Percentiles rank a stretch among this genome's conserved stretches.
Conservation (phyloP, 2,888 invertebrate genomes). For the Amiota minor region DNA sequence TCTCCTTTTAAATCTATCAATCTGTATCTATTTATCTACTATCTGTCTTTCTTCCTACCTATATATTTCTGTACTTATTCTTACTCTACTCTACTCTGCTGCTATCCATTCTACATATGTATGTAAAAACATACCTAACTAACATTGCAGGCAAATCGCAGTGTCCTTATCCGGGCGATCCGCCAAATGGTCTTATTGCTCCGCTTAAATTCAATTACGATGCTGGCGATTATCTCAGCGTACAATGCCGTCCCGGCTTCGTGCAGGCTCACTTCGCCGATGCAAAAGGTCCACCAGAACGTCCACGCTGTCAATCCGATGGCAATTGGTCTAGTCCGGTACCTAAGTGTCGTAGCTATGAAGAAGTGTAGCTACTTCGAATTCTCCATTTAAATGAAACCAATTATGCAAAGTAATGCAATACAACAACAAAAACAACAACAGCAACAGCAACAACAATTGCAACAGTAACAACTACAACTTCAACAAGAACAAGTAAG, state of each 20-base stretch:
- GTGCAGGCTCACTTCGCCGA: constrained; percentile 73
- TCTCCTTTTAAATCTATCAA: neutral
- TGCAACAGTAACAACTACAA: neutral
- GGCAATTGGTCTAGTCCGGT: constrained; percentile 81
- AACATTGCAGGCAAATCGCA: constrained; percentile 78
- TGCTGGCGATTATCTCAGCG: constrained; percentile 81
- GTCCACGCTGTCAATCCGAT: constrained; percentile 79
- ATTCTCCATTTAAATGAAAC: constrained; percentile 31
- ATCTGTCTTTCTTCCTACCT: neutral
- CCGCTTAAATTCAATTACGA: constrained; percentile 84
- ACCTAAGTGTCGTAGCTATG: constrained; percentile 80
- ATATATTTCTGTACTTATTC: neutral
- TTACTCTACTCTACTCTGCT: neutral
- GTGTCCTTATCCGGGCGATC: constrained; percentile 83
- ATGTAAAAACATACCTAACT: constrained; percentile 45
- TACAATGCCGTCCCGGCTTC: constrained; percentile 81
- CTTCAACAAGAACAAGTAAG: too few relatives aligned
- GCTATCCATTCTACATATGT: constrained; percentile 18
- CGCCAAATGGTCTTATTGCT: constrained; percentile 80
- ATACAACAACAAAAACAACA: neutral
- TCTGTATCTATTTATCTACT: neutral
- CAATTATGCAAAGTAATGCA: neutral
- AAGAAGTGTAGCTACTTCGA: constrained; percentile 75
- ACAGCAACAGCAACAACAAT: constrained; percentile 24
- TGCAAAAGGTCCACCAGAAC: constrained; percentile 75